Evolutionary conservation across 1,140 invertebrate species (phyloP), one percentile per base, ranked within the genome.

Genomic region (Drosophila mauritiana): DNA sequence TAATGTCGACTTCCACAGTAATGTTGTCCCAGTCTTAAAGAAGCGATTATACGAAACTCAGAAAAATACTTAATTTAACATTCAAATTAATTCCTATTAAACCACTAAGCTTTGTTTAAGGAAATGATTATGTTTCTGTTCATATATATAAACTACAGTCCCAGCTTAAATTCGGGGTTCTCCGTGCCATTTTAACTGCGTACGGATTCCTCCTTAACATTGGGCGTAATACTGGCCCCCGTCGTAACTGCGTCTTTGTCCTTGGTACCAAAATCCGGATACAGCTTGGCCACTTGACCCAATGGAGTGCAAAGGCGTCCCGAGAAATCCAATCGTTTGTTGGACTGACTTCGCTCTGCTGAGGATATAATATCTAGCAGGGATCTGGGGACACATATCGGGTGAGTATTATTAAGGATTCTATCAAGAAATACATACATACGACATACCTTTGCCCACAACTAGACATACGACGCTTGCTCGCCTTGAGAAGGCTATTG

Each of bases 301-400:
- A 88, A 80, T 0, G 95, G 95, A n/a, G 95, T 95, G 52, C 95
- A 95, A 31, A 95, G 79, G 36, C 97, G 93, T 0, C 97, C 97
- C 4, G 95, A 94, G 93, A 98, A 97, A 69, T 98, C 97, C 1
- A 95, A 94, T 17, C 96, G 93, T 20, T 95, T 93, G 34, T 95
- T 92, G 72, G 91, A 95, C 36, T 91, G 93, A 65, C 91, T 94
- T 74, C 92, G 78, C 88, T 94, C 82, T 81, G 93, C 65, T 75
- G 93, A 94, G 78, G 95, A 89, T 17, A 95, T 93, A 1, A 96
- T 94, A 52, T 97, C 96, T 1, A 96, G 91, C 2, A 96, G 93
- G 27, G 94, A 95, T 69, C 93, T 94, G 8, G 1, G 1, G 10
- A 45, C 42, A 13, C 0, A 20, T n/a, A 12, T 8, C 4, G 10